Evolutionary conservation across 2,113 vertebrate genomes (phyloP), one percentile per base, ranked within the genome.

Genomic region (Bambusicola thoracicus): DNA sequence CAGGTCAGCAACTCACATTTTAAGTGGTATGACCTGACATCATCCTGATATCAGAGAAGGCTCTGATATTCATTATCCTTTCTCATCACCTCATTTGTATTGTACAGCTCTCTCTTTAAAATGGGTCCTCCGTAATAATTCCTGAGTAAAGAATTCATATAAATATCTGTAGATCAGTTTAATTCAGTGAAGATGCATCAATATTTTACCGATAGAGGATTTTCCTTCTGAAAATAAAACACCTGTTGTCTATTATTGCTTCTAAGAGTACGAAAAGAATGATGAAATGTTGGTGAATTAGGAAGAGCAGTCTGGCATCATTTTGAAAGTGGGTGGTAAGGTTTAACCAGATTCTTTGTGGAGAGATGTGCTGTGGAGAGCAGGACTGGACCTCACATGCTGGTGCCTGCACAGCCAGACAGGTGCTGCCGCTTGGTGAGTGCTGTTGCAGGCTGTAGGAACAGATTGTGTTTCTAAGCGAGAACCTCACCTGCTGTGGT

Each of bases 401-500:
- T 61, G 89, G 43, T 77, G 13, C 55, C 32, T 68, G 79, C 53
- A 70, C 69, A 87, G 36, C 10, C 70, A 76, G 75, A 78, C 82
- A 65, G 75, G 85, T 83, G 87, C 22, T 83, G 87, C 22, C 5
- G 15, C 79, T 51, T 61, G 76, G 76, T 46, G 46, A 59, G 65
- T 40, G 91, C 94, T 95, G 82, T 78, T 76, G 72, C 68, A 84
- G 68, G 79, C 77, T 81, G 81, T 51, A 80, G 65, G 62, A 91
- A 81, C 95, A 95, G 93, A 97, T 94, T 94, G 91, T 44, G 78
- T 81, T 78, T 78, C 82, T 58, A 77, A 87, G 67, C 85, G 40
- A 46, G 61, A 93, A 61, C 40, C 65, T 94, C 79, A 94, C 94
- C 87, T 93, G 91, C 91, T 96, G 95, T 85, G 87, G 81, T 89